Evolutionary conservation across 1,140 invertebrate species (phyloP).

Genomic region (Hesperophylax magnus): DNA sequence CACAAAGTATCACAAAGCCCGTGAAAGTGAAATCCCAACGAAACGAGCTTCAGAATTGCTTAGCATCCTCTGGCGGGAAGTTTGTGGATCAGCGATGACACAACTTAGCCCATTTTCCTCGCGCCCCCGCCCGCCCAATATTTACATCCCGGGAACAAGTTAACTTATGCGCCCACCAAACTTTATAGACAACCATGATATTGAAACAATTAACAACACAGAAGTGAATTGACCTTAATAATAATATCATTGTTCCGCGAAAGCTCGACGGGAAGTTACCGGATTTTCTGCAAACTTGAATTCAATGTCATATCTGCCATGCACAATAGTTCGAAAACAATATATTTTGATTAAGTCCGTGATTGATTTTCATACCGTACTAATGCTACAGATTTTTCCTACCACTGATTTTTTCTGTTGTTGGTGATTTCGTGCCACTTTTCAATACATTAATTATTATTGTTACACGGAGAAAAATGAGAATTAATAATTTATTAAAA

Average conservation of each 20-base stretch:
- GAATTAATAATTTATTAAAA: too few species aligned
- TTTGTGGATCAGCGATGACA: slow-evolving; percentile 44
- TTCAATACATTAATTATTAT: too few species aligned
- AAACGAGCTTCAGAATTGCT: not conserved
- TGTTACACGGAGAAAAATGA: too few species aligned
- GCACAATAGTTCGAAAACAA: too few species aligned
- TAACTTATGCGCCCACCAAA: slow-evolving; percentile 45
- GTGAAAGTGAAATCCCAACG: too few species aligned
- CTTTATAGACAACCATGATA: slow-evolving; percentile 45
- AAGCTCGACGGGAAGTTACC: slow-evolving; percentile 8
- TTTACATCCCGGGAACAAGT: slow-evolving; percentile 41
- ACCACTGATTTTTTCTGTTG: too few species aligned
- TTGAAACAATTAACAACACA: slow-evolving; percentile 43
- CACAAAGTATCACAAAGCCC: too few species aligned
- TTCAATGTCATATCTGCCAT: slow-evolving; percentile 6
- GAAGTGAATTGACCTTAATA: slow-evolving; percentile 42
- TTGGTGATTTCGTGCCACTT: too few species aligned
- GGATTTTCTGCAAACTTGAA: not conserved
- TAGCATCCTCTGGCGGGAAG: not conserved
- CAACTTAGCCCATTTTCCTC: slow-evolving; percentile 39
- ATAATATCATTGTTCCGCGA: slow-evolving; percentile 37
- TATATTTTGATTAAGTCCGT: too few species aligned
- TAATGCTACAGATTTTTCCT: too few species aligned
- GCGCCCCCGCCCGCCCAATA: slow-evolving; percentile 22
- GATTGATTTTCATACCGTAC: too few species aligned